These are phyloP conservation scores for Seriola rivoliana DNA, from an alignment of 2,113 vertebrate species.

Conservation along the genomic window DNA sequence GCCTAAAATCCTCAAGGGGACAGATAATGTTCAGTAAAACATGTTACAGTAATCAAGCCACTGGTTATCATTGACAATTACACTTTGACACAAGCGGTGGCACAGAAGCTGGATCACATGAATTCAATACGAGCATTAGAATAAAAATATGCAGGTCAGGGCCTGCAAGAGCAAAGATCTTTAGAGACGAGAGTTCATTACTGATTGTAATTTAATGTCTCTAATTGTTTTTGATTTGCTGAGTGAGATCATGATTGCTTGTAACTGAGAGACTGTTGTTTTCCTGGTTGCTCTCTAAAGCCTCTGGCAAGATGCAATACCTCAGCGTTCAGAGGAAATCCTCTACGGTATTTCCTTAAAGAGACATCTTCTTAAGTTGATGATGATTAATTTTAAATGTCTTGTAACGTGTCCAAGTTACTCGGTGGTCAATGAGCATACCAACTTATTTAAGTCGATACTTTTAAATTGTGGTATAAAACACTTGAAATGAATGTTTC, in stretches of 20 bases:
- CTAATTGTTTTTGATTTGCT: conserved; percentile 58
- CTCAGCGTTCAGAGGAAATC: conserved; percentile 25
- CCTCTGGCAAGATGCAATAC: conserved; percentile 29
- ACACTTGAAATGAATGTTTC: not conserved
- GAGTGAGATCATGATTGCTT: conserved; percentile 43
- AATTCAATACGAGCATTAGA: conserved; percentile 43
- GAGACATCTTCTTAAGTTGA: conserved; percentile 5
- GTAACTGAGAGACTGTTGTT: conserved; percentile 46
- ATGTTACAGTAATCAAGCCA: not conserved
- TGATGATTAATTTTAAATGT: not conserved
- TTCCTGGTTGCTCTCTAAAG: conserved; percentile 34
- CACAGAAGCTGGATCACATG: conserved; percentile 5
- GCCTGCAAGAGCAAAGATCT: conserved; percentile 18
- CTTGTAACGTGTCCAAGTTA: not conserved
- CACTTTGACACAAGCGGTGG: conserved; percentile 28
- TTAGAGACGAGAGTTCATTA: conserved; percentile 41
- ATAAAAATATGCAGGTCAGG: conserved; percentile 36
- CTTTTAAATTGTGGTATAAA: not conserved
- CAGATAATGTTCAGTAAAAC: not conserved
- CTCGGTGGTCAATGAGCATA: not conserved
- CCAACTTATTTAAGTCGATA: not conserved
- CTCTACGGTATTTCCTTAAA: conserved; percentile 6
- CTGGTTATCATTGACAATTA: conserved; percentile 21
- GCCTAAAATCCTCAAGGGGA: conserved; percentile 13
- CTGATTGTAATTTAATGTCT: conserved; percentile 44